Percentiles rank a stretch among this genome's conserved stretches.
Evolutionary conservation across 2,797 vertebrate genomes (phyloP).

Genomic region (Hyperoplus lanceolatus): DNA sequence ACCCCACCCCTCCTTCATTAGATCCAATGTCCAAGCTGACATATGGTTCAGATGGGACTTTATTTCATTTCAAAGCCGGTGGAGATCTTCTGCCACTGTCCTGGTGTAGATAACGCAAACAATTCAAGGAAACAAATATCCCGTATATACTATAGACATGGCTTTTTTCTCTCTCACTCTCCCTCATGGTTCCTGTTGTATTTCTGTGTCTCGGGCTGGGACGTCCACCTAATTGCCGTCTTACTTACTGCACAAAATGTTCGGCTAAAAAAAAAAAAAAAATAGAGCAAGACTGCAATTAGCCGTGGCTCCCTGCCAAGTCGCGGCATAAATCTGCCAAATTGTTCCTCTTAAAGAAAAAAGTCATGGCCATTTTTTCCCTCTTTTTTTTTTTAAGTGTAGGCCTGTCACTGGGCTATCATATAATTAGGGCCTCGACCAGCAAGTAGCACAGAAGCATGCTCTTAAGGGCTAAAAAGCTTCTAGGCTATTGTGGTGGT

Average conservation of each 20-base stretch:
- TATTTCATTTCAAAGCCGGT: conserved; percentile 27
- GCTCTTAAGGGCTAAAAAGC: conserved; percentile 62
- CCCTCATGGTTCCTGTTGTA: conserved; percentile 62
- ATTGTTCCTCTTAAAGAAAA: conserved; percentile 80
- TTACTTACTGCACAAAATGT: conserved; percentile 67
- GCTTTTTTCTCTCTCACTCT: conserved; percentile 38
- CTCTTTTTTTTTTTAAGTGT: conserved; percentile 69
- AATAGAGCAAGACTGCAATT: conserved; percentile 80
- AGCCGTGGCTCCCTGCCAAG: conserved; percentile 78
- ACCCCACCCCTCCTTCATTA: conserved; percentile 41
- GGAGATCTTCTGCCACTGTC: conserved; percentile 22
- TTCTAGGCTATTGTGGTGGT: conserved; percentile 44
- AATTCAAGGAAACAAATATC: conserved; percentile 58
- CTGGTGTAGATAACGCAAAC: conserved; percentile 38
- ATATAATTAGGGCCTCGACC: conserved; percentile 74
- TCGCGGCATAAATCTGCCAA: conserved; percentile 74
- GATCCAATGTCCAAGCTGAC: conserved; percentile 38
- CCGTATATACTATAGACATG: conserved; percentile 38
- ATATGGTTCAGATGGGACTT: conserved; percentile 49
- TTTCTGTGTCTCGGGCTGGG: conserved; percentile 71
- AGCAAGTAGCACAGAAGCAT: conserved; percentile 60
- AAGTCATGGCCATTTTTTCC: conserved; percentile 65
- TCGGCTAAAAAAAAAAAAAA: conserved; percentile 58
- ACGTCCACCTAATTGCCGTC: conserved; percentile 83
- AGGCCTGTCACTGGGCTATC: conserved; percentile 73